Evolutionary conservation across 2,888 invertebrate species (phyloP).

Genomic region (Lasius platythorax): DNA sequence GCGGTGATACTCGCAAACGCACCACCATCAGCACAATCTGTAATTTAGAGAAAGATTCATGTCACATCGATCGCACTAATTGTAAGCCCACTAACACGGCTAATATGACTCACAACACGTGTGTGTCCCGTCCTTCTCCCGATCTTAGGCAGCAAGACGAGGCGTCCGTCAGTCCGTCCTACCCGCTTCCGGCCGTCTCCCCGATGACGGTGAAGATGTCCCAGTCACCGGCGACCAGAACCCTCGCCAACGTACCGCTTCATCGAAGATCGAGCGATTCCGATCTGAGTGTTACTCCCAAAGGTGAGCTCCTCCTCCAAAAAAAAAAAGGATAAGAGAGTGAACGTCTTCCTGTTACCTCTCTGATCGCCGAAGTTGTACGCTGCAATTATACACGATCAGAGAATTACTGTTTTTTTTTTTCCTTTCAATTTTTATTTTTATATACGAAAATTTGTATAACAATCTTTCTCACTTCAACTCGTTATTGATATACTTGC

Average conservation of each 20-base stretch:
- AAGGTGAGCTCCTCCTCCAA: constrained; percentile 89
- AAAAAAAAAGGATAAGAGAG: neutral
- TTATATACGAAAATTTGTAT: neutral
- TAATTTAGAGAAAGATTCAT: constrained; percentile 71
- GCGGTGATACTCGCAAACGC: constrained; percentile 62
- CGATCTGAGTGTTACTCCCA: constrained; percentile 96
- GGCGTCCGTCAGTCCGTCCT: constrained; percentile 80
- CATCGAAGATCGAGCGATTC: constrained; percentile 96
- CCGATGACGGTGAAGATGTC: constrained; percentile 88
- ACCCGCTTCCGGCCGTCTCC: constrained; percentile 70
- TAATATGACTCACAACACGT: constrained; percentile 84
- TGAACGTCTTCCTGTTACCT: neutral
- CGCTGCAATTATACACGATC: neutral
- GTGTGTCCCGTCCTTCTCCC: constrained; percentile 85
- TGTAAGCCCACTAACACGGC: constrained; percentile 79
- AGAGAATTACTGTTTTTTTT: neutral
- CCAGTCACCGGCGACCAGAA: constrained; percentile 87
- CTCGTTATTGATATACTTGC: neutral
- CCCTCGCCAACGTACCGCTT: constrained; percentile 85
- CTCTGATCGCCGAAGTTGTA: neutral
- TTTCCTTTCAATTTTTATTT: neutral
- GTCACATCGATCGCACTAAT: constrained; percentile 65
- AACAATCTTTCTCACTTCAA: neutral
- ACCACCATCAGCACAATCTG: constrained; percentile 67
- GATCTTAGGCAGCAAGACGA: constrained; percentile 83